Evolutionary conservation across 1,140 invertebrate genomes (phyloP).

Genomic region (Diorhabda carinulata): DNA sequence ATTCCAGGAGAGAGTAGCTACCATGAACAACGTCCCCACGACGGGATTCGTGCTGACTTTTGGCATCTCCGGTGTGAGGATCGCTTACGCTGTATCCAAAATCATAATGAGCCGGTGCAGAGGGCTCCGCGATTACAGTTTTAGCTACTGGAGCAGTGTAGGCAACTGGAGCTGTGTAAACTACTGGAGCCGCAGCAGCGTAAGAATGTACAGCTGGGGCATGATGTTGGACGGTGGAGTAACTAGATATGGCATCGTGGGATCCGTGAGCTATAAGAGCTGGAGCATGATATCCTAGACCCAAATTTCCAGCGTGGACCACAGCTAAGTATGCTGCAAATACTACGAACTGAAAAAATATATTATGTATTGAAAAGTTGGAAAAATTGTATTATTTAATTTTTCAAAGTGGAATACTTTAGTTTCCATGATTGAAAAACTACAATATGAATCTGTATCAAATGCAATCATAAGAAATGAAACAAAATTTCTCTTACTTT

Average conservation of each 20-base stretch:
- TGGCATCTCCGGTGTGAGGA: conserved; percentile 50
- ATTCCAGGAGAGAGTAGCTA: conserved; percentile 47
- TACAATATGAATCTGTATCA: too few species aligned
- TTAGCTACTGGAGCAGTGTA: conserved; percentile 8
- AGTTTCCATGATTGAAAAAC: too few species aligned
- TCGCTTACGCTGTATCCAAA: conserved; percentile 40
- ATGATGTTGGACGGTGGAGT: conserved; percentile 17
- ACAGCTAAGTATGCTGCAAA: conserved; percentile 31
- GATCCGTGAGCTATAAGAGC: conserved; percentile 33
- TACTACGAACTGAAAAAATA: conserved; percentile 24
- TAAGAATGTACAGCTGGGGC: conserved; percentile 38
- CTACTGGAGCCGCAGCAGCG: conserved; percentile 1
- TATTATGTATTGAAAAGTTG: too few species aligned
- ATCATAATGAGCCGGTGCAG: conserved; percentile 28
- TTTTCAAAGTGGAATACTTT: too few species aligned
- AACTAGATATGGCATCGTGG: conserved; percentile 5
- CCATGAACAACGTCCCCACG: conserved; percentile 31
- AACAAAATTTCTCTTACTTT: not conserved
- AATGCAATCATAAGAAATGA: too few species aligned
- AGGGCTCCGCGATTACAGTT: conserved; percentile 22
- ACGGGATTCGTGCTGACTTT: conserved; percentile 33
- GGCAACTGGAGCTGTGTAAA: conserved; percentile 9
- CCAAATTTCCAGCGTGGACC: conserved; percentile 50
- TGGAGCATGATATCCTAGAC: conserved; percentile 24
- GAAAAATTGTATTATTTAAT: too few species aligned